Conservation (phyloP, 2,113 vertebrate species). For the Psilopsiagon aurifrons region DNA sequence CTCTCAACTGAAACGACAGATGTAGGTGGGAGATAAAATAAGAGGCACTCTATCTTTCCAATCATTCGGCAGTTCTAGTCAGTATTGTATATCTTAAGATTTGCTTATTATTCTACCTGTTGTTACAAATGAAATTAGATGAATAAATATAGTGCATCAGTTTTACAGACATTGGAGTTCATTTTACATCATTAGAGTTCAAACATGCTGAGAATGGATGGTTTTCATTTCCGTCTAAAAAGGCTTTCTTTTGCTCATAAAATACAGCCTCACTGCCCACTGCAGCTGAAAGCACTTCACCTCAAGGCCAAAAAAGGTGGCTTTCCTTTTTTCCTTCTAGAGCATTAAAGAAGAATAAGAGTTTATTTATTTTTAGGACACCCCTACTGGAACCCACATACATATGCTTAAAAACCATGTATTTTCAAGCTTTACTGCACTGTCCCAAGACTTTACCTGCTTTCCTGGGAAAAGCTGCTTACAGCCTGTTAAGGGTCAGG, state of each 20-base stretch:
- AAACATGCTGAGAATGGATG: neutral
- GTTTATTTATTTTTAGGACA: neutral
- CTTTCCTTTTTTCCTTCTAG: neutral
- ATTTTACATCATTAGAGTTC: neutral
- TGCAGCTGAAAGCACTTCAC: neutral
- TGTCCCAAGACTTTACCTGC: neutral
- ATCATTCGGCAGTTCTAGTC: neutral
- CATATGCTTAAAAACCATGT: neutral
- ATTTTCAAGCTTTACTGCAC: conserved; percentile 11
- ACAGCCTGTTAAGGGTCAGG: conserved; percentile 34
- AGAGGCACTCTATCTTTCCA: neutral
- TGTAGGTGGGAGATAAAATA: neutral
- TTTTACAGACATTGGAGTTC: neutral
- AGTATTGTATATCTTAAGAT: neutral
- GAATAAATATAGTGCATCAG: neutral
- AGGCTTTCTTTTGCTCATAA: neutral
- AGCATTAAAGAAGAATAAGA: neutral
- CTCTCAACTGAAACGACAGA: neutral
- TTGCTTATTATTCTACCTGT: neutral
- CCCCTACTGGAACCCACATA: neutral
- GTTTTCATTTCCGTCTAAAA: neutral
- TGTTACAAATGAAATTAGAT: neutral
- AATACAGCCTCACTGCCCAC: neutral
- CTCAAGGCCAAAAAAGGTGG: neutral
- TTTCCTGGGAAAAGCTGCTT: conserved; percentile 62